Evolutionary conservation across 2,888 invertebrate species (phyloP).

Genomic region (Tiliacea aurago): DNA sequence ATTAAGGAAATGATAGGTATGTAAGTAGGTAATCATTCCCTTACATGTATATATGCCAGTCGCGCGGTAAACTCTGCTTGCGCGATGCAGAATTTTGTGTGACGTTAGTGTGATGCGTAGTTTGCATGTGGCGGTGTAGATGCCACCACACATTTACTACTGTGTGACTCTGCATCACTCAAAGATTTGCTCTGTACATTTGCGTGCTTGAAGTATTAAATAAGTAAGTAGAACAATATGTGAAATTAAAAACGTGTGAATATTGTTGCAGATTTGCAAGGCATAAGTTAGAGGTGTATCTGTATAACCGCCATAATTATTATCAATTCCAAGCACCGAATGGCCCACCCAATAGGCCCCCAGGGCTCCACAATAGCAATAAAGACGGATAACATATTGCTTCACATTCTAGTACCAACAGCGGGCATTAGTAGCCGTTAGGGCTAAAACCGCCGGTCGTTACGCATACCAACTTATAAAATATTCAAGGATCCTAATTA

Average conservation of each 20-base stretch:
- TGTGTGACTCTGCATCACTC: too few species aligned
- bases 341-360: constrained; percentile 22
- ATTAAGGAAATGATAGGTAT: too few species aligned
- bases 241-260: not conserved
- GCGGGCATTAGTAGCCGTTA: constrained; percentile 34
- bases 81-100: too few species aligned
- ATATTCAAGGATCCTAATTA: constrained; percentile 48
- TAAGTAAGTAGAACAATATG: too few species aligned
- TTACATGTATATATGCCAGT: too few species aligned
- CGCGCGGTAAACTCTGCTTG: too few species aligned
- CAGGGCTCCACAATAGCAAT: constrained; percentile 39
- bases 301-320: not conserved
- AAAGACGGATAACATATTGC: constrained; percentile 47
- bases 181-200: too few species aligned
- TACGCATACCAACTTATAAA: constrained; percentile 33
- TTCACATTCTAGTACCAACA: constrained; percentile 34
- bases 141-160: not conserved
- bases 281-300: too few species aligned
- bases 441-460: constrained; percentile 30
- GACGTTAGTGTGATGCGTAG: too few species aligned
- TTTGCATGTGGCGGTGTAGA: not conserved
- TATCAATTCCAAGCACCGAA: constrained; percentile 29
- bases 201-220: too few species aligned
- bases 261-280: not conserved
- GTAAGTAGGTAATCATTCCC: too few species aligned